Percentiles rank a stretch among this genome's conserved stretches.
phyloP scores from a whole-genome alignment of 1,140 invertebrate species.

The Achatina immaculata region DNA sequence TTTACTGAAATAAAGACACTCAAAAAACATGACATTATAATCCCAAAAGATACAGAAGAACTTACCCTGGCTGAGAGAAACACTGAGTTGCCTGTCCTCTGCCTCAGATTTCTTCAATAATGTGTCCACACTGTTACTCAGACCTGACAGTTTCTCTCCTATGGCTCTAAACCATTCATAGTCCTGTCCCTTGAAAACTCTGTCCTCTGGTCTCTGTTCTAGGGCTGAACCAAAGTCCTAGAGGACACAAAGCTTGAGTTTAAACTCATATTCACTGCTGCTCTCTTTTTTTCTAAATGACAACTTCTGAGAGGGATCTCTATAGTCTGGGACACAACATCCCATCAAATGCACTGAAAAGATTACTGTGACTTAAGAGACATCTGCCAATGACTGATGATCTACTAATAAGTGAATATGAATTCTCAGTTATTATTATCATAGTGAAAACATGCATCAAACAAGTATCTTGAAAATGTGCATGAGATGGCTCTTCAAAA shows the following conservation, averaged over 20 bases:
- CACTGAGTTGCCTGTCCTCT: conserved; percentile 30
- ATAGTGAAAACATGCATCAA: too few relatives aligned
- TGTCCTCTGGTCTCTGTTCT: conserved; percentile 58
- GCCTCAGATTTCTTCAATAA: conserved; percentile 34
- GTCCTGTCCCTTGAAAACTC: conserved; percentile 11
- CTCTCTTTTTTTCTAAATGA: too few relatives aligned
- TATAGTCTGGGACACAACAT: too few relatives aligned
- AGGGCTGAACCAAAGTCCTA: conserved; percentile 60
- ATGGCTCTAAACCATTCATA: conserved; percentile 28
- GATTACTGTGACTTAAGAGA: background rate
- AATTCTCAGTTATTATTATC: too few relatives aligned
- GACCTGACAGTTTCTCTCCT: conserved; percentile 1
- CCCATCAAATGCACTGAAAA: too few relatives aligned
- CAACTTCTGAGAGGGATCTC: too few relatives aligned
- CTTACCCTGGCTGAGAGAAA: conserved; percentile 35
- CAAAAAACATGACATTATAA: too few relatives aligned
- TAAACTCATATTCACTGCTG: too few relatives aligned
- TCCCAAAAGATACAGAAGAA: too few relatives aligned
- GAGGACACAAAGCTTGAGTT: background rate
- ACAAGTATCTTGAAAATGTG: too few relatives aligned
- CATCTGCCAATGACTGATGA: background rate
- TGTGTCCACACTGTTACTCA: conserved; percentile 41
- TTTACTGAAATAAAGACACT: too few relatives aligned
- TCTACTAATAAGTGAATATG: background rate
- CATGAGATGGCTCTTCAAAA: too few relatives aligned